Conservation (phyloP, 2,888 invertebrate genomes). For the Coleophora flavipennella region DNA sequence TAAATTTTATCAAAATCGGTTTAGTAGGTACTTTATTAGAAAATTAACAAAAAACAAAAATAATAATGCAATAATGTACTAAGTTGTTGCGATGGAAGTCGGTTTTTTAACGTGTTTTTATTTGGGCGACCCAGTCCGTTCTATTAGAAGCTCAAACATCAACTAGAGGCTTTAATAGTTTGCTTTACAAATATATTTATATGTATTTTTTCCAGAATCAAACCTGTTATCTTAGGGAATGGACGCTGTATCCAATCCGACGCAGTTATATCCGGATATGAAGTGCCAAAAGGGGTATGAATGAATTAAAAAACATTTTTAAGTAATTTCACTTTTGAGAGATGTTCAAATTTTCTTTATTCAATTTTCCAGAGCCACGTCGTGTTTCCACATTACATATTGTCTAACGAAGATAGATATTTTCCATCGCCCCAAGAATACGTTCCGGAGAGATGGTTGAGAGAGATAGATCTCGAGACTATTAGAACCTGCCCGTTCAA, state of each 20-base stretch:
- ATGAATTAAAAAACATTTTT: slow-evolving; percentile 2
- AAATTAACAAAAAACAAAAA: no score
- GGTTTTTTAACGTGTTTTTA: no score
- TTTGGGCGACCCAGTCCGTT: no score
- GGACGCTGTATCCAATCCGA: slow-evolving; percentile 83
- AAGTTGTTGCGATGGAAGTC: no score
- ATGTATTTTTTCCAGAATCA: slow-evolving; percentile 72
- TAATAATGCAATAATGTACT: no score
- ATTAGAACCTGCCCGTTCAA: slow-evolving; percentile 3
- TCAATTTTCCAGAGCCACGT: slow-evolving; percentile 81
- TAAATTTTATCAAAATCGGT: no score
- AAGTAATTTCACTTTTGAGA: neutral
- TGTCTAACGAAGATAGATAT: slow-evolving; percentile 81
- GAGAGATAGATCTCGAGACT: slow-evolving; percentile 44
- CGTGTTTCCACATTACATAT: slow-evolving; percentile 84
- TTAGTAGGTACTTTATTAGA: no score
- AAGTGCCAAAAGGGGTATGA: slow-evolving; percentile 86
- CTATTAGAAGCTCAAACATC: no score
- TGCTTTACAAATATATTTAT: slow-evolving; percentile 1
- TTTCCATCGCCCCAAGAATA: slow-evolving; percentile 80
- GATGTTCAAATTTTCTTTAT: neutral
- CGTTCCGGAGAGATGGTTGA: slow-evolving; percentile 85
- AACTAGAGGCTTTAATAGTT: no score
- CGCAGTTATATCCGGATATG: slow-evolving; percentile 82
- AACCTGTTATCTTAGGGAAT: slow-evolving; percentile 86